A percentile compares a stretch with the other conserved stretches of the same genome.
These are phyloP conservation scores for Mastomys coucha DNA, from an alignment of 2,113 vertebrate genomes.

Conservation along the genomic window DNA sequence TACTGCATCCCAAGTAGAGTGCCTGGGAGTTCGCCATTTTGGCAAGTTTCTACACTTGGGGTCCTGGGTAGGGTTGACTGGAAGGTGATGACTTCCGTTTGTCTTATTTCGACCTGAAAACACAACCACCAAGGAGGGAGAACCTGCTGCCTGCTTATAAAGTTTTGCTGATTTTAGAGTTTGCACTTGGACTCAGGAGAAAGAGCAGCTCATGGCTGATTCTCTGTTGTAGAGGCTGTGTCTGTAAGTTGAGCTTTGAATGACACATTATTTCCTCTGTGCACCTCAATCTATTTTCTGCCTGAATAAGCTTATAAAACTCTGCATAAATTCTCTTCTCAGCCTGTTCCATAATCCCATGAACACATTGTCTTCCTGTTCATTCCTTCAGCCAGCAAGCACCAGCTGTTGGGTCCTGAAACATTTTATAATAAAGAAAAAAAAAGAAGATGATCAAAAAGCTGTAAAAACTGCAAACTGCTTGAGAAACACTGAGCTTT, in stretches of 20 bases:
- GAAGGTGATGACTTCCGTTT: neutral
- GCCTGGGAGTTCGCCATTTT: neutral
- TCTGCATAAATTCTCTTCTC: constrained; percentile 91
- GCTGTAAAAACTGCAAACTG: constrained; percentile 80
- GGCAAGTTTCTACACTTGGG: neutral
- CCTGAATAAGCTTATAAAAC: constrained; percentile 92
- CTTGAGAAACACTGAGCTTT: constrained; percentile 44
- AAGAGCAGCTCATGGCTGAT: constrained; percentile 70
- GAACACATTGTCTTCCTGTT: constrained; percentile 86
- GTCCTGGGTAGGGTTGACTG: neutral
- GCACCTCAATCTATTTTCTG: constrained; percentile 93
- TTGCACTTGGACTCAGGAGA: constrained; percentile 67
- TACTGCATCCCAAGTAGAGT: neutral
- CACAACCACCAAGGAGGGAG: neutral
- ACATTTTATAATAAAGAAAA: constrained; percentile 81
- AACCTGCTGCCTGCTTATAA: constrained; percentile 41
- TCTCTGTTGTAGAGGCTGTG: constrained; percentile 76
- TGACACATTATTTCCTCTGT: constrained; percentile 91
- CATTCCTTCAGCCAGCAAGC: constrained; percentile 84
- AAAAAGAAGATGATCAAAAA: constrained; percentile 75
- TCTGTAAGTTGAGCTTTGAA: constrained; percentile 85
- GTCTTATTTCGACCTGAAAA: constrained; percentile 7
- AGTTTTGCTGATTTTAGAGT: constrained; percentile 60
- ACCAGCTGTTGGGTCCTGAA: constrained; percentile 85
- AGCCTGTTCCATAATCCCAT: constrained; percentile 84